Evolutionary conservation across 2,888 invertebrate genomes (phyloP).

Genomic region (Priocnemis perturbator): DNA sequence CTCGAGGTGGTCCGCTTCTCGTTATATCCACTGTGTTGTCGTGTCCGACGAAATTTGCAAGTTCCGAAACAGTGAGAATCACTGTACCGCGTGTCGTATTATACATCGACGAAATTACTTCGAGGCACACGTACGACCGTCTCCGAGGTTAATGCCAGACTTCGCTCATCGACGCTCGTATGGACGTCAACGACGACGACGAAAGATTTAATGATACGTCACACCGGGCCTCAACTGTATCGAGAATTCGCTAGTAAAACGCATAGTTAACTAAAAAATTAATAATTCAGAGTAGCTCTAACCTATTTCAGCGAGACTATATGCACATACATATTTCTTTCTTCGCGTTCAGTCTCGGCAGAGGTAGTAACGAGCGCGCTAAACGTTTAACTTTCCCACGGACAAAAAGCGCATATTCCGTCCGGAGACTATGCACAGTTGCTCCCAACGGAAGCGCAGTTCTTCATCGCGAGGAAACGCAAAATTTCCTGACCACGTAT

Average conservation of each 20-base stretch:
- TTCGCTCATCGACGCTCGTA: no score
- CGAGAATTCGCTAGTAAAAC: no score
- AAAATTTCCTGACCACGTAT: constrained; percentile 26
- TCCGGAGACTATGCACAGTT: constrained; percentile 39
- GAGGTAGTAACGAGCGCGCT: constrained; percentile 50
- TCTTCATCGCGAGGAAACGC: constrained; percentile 27
- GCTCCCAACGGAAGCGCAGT: constrained; percentile 21
- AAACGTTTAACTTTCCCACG: constrained; percentile 55
- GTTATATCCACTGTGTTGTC: constrained; percentile 47
- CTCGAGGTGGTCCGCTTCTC: constrained; percentile 44
- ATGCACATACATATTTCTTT: no score
- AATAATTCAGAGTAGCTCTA: not conserved
- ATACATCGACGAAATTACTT: constrained; percentile 37
- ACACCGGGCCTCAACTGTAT: no score
- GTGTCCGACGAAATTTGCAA: constrained; percentile 48
- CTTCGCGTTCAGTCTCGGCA: constrained; percentile 9
- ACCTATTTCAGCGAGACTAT: constrained; percentile 19
- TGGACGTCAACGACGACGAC: no score
- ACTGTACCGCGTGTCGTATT: not conserved
- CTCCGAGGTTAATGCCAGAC: no score
- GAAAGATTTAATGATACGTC: no score
- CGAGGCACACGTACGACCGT: constrained; percentile 22
- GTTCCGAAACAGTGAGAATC: constrained; percentile 31
- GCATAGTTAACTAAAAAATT: no score
- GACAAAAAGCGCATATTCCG: constrained; percentile 58